Evolutionary conservation across 2,113 vertebrate species (phyloP).

Genomic region (Pyxicephalus adspersus): DNA sequence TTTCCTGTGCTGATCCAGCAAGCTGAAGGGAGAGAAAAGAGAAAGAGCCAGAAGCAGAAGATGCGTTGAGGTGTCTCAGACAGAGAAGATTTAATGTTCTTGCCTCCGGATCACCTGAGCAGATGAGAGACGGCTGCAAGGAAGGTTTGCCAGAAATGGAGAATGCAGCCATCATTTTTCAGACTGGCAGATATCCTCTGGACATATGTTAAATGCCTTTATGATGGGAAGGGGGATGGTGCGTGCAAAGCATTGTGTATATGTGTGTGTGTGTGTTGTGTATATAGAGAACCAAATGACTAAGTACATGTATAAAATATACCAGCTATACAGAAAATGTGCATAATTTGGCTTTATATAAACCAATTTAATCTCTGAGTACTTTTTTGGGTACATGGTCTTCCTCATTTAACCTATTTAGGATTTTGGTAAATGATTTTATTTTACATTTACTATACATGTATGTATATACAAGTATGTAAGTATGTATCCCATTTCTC

Average conservation of each 20-base stretch:
- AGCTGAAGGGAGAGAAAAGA: constrained; percentile 51
- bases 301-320: background rate
- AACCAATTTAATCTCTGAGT: background rate
- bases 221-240: constrained; percentile 35
- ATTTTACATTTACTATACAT: too few species aligned
- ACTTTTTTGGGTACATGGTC: too few species aligned
- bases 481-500: too few species aligned
- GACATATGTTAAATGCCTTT: constrained; percentile 52
- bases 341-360: background rate
- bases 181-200: constrained; percentile 54
- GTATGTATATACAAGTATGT: too few species aligned
- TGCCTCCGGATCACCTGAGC: constrained; percentile 55
- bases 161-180: constrained; percentile 54
- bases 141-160: constrained; percentile 52
- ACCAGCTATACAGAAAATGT: background rate
- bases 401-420: too few species aligned
- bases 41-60: constrained; percentile 39
- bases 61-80: constrained; percentile 55
- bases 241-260: constrained; percentile 41
- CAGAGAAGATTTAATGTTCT: constrained; percentile 57
- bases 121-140: constrained; percentile 53
- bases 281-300: constrained; percentile 1
- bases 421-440: too few species aligned
- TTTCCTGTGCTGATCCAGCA: constrained; percentile 52
- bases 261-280: background rate